Conservation (phyloP, 2,113 vertebrate genomes). For the Eidolon helvum region DNA sequence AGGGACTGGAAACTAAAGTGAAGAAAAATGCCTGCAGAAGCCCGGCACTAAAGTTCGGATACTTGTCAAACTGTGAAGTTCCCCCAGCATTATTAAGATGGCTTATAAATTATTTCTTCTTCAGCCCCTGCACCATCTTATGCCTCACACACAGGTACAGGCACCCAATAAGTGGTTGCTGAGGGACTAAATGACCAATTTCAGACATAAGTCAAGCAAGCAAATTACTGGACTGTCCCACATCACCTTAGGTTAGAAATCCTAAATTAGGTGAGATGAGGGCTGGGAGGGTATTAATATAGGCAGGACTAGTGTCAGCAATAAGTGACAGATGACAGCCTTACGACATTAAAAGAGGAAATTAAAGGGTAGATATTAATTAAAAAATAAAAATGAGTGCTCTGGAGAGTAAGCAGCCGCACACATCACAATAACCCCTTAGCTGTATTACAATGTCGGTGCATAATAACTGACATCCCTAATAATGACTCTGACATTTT, state of each 20-base stretch:
- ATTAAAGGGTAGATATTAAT: constrained; percentile 60
- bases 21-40: background rate
- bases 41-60: background rate
- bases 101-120: background rate
- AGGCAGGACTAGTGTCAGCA: background rate
- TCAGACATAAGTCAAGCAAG: constrained; percentile 4
- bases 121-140: background rate
- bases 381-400: constrained; percentile 44
- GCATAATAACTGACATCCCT: constrained; percentile 55
- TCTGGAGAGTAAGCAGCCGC: constrained; percentile 40
- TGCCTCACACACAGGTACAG: background rate
- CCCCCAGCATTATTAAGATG: background rate
- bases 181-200: background rate
- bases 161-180: background rate
- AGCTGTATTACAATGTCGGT: constrained; percentile 38
- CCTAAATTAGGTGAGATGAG: background rate
- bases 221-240: background rate
- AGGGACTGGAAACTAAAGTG: background rate
- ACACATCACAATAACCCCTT: constrained; percentile 21
- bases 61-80: background rate
- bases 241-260: background rate
- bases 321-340: constrained; percentile 15
- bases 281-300: background rate
- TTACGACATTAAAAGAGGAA: constrained; percentile 47
- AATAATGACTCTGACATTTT: constrained; percentile 76